A percentile compares a stretch with the other conserved stretches of the same genome.
These are phyloP conservation scores for Anolis sagrei DNA, from an alignment of 2,113 vertebrate species.

Conservation along the genomic window DNA sequence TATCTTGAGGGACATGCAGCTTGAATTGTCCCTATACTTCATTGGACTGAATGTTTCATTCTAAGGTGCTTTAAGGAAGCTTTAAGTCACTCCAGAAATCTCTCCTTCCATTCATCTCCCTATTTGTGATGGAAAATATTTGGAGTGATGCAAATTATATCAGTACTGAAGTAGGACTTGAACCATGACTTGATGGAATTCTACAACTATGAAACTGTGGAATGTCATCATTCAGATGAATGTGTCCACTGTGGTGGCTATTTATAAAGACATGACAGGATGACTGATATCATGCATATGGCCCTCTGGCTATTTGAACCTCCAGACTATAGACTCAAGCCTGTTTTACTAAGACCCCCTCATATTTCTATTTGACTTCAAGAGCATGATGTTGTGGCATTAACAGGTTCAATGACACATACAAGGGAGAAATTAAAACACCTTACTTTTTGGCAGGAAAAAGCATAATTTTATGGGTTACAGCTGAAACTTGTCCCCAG, in stretches of 20 bases:
- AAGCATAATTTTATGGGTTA: no score
- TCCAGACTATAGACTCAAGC: not conserved
- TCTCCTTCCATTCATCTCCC: not conserved
- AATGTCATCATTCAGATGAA: not conserved
- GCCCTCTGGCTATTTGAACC: not conserved
- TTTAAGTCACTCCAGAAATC: not conserved
- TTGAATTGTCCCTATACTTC: not conserved
- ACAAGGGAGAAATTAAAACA: no score
- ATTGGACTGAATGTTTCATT: not conserved
- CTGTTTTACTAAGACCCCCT: not conserved
- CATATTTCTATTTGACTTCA: not conserved
- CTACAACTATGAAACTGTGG: not conserved
- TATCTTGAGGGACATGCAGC: not conserved
- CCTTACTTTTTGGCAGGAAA: no score
- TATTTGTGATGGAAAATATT: not conserved
- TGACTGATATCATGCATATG: not conserved
- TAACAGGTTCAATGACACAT: not conserved
- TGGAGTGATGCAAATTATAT: not conserved
- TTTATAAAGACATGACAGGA: not conserved
- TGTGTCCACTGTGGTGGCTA: not conserved
- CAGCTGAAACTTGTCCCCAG: no score
- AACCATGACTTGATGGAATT: not conserved
- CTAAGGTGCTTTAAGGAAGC: not conserved
- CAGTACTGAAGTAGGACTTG: not conserved
- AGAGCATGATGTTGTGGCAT: not conserved